These are phyloP conservation scores for Epinotia demarniana DNA, from an alignment of 2,888 invertebrate species.

Conservation along the genomic window DNA sequence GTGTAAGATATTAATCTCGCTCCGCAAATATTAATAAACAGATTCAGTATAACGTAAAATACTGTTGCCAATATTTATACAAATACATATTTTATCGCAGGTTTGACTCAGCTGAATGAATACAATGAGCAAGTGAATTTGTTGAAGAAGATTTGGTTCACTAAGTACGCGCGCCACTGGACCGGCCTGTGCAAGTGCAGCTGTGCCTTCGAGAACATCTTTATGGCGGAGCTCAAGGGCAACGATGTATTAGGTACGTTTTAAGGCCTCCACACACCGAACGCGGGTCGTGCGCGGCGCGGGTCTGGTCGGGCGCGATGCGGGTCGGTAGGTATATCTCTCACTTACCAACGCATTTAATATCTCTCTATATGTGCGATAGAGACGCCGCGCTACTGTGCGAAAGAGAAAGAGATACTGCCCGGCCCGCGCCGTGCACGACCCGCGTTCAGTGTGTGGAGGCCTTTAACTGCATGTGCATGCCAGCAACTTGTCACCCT, in stretches of 20 bases:
- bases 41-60: neutral
- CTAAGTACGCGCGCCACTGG: conserved; percentile 92
- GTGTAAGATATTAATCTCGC: too few relatives aligned
- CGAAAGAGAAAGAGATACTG: too few relatives aligned
- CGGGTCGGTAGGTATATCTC: too few relatives aligned
- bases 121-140: conserved; percentile 84
- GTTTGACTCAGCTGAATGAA: conserved; percentile 86
- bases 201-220: conserved; percentile 97
- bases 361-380: too few relatives aligned
- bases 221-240: conserved; percentile 94
- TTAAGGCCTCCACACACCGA: too few relatives aligned
- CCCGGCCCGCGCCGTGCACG: too few relatives aligned
- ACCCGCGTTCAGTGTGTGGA: too few relatives aligned
- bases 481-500: neutral
- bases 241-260: conserved; percentile 87
- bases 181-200: conserved; percentile 92
- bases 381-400: too few relatives aligned
- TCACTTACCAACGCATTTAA: too few relatives aligned
- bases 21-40: too few relatives aligned
- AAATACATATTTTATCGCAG: conserved; percentile 55
- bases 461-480: neutral
- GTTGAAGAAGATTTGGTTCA: conserved; percentile 91
- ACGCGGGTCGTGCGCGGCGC: too few relatives aligned
- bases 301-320: too few relatives aligned
- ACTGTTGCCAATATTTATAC: neutral